Evolutionary conservation across 2,888 invertebrate genomes (phyloP).

Genomic region (Athrips mouffetella): DNA sequence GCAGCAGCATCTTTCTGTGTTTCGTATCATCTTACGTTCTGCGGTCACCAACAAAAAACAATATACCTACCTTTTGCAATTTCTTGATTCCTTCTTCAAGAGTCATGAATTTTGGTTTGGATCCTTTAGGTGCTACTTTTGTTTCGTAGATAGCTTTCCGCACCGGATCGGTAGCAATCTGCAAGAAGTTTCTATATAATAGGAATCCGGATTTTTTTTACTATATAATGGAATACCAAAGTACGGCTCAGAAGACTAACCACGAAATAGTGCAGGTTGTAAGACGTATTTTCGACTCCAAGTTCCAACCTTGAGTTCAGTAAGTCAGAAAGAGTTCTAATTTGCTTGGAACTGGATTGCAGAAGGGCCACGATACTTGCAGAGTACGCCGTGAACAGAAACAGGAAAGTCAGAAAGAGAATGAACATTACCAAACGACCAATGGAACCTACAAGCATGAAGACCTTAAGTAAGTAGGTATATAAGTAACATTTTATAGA

Average conservation of each 20-base stretch:
- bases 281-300: conserved; percentile 82
- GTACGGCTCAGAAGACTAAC: conserved; percentile 49
- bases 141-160: conserved; percentile 78
- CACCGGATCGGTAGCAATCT: conserved; percentile 69
- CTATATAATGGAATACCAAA: neutral
- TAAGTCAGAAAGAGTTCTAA: conserved; percentile 80
- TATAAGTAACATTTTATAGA: neutral
- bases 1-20: no score
- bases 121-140: conserved; percentile 79
- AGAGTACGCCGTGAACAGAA: conserved; percentile 84
- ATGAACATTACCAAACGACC: conserved; percentile 81
- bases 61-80: conserved; percentile 59
- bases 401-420: conserved; percentile 79
- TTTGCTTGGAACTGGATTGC: conserved; percentile 83
- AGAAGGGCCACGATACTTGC: conserved; percentile 85
- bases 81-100: conserved; percentile 78
- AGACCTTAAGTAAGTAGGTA: neutral
- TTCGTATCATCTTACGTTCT: no score
- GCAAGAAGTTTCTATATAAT: conserved; percentile 12
- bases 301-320: conserved; percentile 80
- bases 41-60: no score
- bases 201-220: neutral
- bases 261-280: conserved; percentile 80
- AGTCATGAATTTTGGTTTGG: conserved; percentile 73
- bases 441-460: conserved; percentile 48